These are phyloP conservation scores for Lycophotia porphyrea DNA, from an alignment of 2,888 invertebrate species.

Conservation along the genomic window DNA sequence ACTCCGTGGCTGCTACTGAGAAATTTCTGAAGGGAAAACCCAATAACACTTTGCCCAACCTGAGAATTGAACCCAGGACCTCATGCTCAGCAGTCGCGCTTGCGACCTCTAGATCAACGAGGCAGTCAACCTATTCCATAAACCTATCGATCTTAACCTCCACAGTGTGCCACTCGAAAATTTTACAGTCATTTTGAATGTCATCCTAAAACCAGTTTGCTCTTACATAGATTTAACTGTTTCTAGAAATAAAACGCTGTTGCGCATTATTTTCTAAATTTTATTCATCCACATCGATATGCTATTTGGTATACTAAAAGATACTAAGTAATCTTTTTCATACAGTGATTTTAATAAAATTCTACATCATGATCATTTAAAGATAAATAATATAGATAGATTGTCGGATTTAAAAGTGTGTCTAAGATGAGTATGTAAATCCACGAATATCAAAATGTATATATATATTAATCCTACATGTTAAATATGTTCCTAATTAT, in stretches of 20 bases:
- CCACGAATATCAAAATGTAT: conserved; percentile 7
- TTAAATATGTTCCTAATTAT: background rate
- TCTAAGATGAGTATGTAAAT: conserved; percentile 14
- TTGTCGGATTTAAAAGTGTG: background rate
- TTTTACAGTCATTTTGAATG: no score
- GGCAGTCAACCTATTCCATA: no score
- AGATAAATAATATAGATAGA: background rate
- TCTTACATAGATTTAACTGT: background rate
- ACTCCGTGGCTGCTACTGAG: no score
- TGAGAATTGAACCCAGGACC: no score
- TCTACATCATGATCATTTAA: conserved; percentile 15
- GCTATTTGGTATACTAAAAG: conserved; percentile 1
- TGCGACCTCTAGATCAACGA: no score
- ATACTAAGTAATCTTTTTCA: conserved; percentile 6
- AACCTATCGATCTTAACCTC: no score
- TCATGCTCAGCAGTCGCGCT: no score
- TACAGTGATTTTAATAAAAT: background rate
- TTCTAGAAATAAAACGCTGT: conserved; percentile 30
- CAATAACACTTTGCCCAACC: no score
- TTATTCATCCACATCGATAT: conserved; percentile 20
- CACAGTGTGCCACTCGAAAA: no score
- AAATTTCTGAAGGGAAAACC: no score
- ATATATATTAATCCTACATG: conserved; percentile 4
- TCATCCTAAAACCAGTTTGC: background rate
- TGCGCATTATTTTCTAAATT: conserved; percentile 9